phyloP scores from a whole-genome alignment of 2,113 vertebrate genomes.

The Micromys minutus region DNA sequence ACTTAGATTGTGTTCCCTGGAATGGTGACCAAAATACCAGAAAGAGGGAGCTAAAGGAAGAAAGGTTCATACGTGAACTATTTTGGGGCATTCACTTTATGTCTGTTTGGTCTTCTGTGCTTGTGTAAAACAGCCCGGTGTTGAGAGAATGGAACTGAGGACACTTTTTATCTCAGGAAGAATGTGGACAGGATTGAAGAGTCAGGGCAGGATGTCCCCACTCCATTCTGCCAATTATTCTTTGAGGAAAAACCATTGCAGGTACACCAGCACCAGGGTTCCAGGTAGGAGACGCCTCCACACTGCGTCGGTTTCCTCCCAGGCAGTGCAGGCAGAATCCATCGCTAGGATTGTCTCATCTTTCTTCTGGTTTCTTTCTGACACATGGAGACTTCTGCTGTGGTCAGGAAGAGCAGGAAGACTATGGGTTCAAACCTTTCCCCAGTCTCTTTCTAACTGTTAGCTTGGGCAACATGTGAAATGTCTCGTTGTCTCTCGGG shows the following conservation, averaged over 20 bases:
- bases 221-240: not conserved
- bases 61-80: not conserved
- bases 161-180: not conserved
- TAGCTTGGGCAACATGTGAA: not conserved
- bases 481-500: not conserved
- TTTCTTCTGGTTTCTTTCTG: not conserved
- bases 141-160: not conserved
- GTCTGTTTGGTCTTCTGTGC: not conserved
- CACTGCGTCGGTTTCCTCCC: not conserved
- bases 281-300: not conserved
- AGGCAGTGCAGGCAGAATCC: not conserved
- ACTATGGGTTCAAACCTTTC: not conserved
- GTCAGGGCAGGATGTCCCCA: accelerated
- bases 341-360: not conserved
- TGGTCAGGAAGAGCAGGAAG: too few relatives aligned
- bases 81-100: not conserved
- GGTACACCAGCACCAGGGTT: not conserved
- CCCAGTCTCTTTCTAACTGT: not conserved
- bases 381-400: accelerated
- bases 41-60: not conserved
- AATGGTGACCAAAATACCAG: not conserved
- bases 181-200: not conserved
- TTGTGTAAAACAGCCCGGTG: not conserved
- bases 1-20: not conserved
- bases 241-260: not conserved